These are phyloP conservation scores for Mycteria americana DNA, from an alignment of 2,797 vertebrate species.

Conservation along the genomic window DNA sequence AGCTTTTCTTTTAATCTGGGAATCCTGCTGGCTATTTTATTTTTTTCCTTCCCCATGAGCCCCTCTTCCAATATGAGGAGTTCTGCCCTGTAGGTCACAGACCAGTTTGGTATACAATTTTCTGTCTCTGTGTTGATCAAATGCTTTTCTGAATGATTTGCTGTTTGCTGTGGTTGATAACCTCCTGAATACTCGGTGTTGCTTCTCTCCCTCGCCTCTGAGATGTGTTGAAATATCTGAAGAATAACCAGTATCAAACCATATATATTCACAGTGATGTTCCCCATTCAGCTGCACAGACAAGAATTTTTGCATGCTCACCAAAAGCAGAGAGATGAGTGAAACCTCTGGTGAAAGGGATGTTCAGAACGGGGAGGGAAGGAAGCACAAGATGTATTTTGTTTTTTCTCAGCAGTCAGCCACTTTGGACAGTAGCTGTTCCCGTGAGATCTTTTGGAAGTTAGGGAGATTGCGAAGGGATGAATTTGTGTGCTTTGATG, in stretches of 20 bases:
- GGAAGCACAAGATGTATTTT: neutral
- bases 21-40: neutral
- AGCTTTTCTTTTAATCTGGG: conserved; percentile 9
- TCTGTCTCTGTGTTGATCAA: neutral
- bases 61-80: neutral
- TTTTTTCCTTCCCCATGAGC: neutral
- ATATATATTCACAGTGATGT: neutral
- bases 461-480: neutral
- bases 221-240: neutral
- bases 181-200: neutral
- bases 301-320: neutral
- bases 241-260: neutral
- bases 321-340: neutral
- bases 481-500: neutral
- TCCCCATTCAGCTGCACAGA: neutral
- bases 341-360: neutral
- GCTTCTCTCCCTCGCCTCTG: neutral
- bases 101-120: neutral
- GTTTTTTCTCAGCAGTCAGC: neutral
- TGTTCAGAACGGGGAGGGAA: neutral
- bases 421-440: neutral
- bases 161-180: neutral
- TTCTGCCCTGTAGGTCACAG: conserved; percentile 9
- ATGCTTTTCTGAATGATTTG: neutral
- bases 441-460: neutral